Percentiles rank a stretch among this genome's conserved stretches.
These are phyloP conservation scores for Eupithecia vulgata DNA, from an alignment of 2,888 invertebrate genomes.

Conservation along the genomic window DNA sequence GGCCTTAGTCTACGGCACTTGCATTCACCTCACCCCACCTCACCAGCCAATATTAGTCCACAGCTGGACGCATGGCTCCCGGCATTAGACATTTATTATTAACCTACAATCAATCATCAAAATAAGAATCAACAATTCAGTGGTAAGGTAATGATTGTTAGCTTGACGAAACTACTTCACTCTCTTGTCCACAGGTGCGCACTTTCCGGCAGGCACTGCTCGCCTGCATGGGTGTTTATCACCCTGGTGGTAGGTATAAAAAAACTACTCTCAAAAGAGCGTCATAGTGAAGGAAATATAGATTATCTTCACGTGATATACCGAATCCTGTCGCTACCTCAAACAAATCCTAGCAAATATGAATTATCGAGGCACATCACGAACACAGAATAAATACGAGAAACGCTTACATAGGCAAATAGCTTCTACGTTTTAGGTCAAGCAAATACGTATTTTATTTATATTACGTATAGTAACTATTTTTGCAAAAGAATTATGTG, in stretches of 20 bases:
- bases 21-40: no score
- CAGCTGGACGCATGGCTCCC: no score
- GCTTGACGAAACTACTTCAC: no score
- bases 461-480: conserved; percentile 34
- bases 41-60: no score
- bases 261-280: neutral
- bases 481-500: conserved; percentile 32
- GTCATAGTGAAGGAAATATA: neutral
- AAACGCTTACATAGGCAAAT: conserved; percentile 15
- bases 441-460: conserved; percentile 34
- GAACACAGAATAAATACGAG: conserved; percentile 9
- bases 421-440: conserved; percentile 26
- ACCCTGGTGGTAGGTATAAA: neutral
- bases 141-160: no score
- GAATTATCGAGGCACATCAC: conserved; percentile 14
- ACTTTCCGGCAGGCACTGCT: neutral
- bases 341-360: conserved; percentile 4
- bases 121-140: no score
- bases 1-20: no score
- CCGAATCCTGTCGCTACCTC: neutral
- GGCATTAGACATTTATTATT: neutral
- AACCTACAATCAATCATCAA: neutral
- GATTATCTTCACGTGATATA: neutral
- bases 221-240: neutral
- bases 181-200: no score